phyloP scores from a whole-genome alignment of 2,888 invertebrate genomes.

The Syrista parreyssii region DNA sequence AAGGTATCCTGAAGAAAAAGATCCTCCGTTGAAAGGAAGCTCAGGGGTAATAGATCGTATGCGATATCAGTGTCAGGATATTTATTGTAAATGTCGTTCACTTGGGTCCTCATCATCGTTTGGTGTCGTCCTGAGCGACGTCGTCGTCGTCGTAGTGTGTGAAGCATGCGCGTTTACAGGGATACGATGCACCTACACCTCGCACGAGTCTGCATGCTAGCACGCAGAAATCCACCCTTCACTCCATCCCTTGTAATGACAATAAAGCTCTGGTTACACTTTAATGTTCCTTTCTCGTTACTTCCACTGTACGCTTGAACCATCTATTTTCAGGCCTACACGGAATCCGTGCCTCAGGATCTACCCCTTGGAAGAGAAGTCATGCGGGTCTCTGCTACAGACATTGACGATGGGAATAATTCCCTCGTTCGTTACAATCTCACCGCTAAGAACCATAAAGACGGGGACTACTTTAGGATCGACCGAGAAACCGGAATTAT shows the following conservation, averaged over 20 bases:
- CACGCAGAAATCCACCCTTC: background rate
- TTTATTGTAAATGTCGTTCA: background rate
- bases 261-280: background rate
- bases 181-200: background rate
- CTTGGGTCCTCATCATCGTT: background rate
- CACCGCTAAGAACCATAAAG: conserved; percentile 65
- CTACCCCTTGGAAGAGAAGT: conserved; percentile 78
- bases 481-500: conserved; percentile 87
- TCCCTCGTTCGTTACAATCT: conserved; percentile 81
- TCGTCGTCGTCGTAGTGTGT: background rate
- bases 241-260: background rate
- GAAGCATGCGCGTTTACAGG: background rate
- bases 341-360: conserved; percentile 87
- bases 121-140: background rate
- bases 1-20: background rate
- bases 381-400: conserved; percentile 92
- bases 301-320: background rate
- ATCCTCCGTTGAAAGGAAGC: background rate
- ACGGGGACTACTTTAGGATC: conserved; percentile 81
- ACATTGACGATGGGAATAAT: conserved; percentile 92
- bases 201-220: background rate
- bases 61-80: background rate
- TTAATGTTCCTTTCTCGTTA: background rate
- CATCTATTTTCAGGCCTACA: conserved; percentile 67
- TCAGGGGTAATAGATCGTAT: background rate